phyloP scores from a whole-genome alignment of 2,888 invertebrate genomes.

The Erynnis tages region DNA sequence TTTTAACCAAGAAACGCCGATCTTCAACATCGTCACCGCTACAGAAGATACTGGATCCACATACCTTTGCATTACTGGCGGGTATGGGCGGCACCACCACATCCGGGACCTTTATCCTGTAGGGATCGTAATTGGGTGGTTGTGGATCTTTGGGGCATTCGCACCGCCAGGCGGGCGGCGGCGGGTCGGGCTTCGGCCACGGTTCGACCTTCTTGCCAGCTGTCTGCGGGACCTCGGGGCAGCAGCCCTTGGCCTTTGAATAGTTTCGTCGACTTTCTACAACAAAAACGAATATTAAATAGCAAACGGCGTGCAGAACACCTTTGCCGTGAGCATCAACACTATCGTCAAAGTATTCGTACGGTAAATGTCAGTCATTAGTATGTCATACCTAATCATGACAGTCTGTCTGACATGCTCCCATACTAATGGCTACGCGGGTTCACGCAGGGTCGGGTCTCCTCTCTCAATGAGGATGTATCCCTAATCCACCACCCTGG shows the following conservation, averaged over 20 bases:
- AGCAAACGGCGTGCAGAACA: too few species aligned
- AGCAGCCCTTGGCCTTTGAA: conserved; percentile 49
- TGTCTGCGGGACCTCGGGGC: conserved; percentile 53
- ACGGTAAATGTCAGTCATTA: too few species aligned
- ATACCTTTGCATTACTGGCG: conserved; percentile 65
- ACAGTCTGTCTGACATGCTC: too few species aligned
- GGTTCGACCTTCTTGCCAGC: conserved; percentile 53
- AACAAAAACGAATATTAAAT: too few species aligned
- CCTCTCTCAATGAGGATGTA: too few species aligned
- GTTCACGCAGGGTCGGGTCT: too few species aligned
- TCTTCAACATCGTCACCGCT: neutral
- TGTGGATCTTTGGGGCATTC: conserved; percentile 57
- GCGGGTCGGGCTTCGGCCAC: conserved; percentile 56
- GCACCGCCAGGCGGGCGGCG: conserved; percentile 51
- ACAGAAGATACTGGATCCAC: neutral
- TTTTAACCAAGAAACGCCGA: neutral
- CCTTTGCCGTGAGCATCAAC: too few species aligned
- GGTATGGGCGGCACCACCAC: conserved; percentile 64
- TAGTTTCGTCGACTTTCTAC: conserved; percentile 44
- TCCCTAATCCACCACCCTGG: too few species aligned
- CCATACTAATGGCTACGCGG: too few species aligned
- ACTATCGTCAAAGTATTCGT: too few species aligned
- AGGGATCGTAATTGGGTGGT: conserved; percentile 67
- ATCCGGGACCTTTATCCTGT: conserved; percentile 67
- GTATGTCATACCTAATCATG: too few species aligned